These are phyloP conservation scores for Epizoanthus scotinus DNA, from an alignment of 92 coral and sea anemone genomes.

Conservation along the genomic window DNA sequence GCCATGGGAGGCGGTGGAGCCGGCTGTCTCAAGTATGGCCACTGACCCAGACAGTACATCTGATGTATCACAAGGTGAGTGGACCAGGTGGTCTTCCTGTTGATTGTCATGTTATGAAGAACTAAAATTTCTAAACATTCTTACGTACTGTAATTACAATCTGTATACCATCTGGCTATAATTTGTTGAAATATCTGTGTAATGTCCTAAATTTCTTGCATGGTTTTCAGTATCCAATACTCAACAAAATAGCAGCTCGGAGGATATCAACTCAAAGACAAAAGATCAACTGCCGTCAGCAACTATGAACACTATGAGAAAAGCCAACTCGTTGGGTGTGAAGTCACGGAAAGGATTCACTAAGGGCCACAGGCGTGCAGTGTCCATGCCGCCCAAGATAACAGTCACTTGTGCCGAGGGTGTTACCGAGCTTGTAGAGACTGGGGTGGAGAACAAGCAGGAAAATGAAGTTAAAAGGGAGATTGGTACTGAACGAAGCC, in stretches of 20 bases:
- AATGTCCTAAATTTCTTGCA: background rate
- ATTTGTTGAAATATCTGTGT: background rate
- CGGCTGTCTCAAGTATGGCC: background rate
- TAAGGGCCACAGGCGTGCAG: conserved; percentile 74
- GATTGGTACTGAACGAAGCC: conserved; percentile 39
- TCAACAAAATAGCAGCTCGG: background rate
- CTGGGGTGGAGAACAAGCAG: background rate
- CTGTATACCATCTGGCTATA: too few species aligned
- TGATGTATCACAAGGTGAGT: conserved; percentile 2
- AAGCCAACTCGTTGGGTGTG: conserved; percentile 2
- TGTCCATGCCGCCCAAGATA: conserved; percentile 64
- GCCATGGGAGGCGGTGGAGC: background rate
- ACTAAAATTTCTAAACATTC: too few species aligned
- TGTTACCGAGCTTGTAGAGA: background rate
- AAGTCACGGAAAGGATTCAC: conserved; percentile 19
- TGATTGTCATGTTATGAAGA: background rate
- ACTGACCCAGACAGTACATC: background rate
- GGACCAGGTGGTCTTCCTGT: background rate
- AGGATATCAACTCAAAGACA: background rate
- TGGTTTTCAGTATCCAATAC: background rate
- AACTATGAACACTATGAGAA: background rate
- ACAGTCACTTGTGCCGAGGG: conserved; percentile 32
- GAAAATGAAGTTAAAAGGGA: background rate
- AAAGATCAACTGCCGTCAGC: background rate
- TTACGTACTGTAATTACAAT: too few species aligned